phyloP scores from a whole-genome alignment of 2,113 vertebrate genomes.

The Orthonyx spaldingii region DNA sequence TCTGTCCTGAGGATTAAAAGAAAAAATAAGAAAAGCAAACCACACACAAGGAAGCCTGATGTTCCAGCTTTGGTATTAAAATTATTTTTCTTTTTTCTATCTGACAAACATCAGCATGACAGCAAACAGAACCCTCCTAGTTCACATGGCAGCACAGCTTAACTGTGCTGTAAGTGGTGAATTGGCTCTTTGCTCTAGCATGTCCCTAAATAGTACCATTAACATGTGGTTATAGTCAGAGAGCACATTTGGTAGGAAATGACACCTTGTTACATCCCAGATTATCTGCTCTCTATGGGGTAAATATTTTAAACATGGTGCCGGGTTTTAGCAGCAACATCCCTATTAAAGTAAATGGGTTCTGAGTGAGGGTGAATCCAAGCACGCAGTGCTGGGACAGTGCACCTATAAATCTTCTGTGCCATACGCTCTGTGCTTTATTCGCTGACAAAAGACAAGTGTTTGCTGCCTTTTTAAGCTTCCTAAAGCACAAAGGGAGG shows the following conservation, averaged over 20 bases:
- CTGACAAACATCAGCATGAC: neutral
- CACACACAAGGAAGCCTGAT: neutral
- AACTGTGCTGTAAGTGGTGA: neutral
- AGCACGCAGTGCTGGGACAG: neutral
- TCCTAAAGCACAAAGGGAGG: slow-evolving; percentile 39
- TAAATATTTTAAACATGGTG: slow-evolving; percentile 39
- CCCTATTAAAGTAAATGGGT: slow-evolving; percentile 41
- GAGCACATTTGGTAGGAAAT: slow-evolving; percentile 21
- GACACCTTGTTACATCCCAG: slow-evolving; percentile 49
- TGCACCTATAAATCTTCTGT: slow-evolving; percentile 25
- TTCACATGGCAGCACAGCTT: neutral
- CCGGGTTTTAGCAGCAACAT: slow-evolving; percentile 9
- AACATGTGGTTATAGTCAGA: slow-evolving; percentile 41
- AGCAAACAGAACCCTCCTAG: neutral
- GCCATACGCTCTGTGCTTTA: neutral
- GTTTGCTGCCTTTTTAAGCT: slow-evolving; percentile 18
- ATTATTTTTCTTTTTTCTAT: neutral
- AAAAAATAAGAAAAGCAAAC: neutral
- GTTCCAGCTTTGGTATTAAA: neutral
- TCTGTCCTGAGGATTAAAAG: neutral
- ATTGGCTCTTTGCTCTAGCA: neutral
- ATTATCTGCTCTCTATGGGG: slow-evolving; percentile 39
- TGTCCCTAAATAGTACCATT: neutral
- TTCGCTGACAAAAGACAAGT: slow-evolving; percentile 13
- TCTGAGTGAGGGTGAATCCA: slow-evolving; percentile 5